Conservation (phyloP, 2,113 vertebrate genomes). For the Tachycineta bicolor region DNA sequence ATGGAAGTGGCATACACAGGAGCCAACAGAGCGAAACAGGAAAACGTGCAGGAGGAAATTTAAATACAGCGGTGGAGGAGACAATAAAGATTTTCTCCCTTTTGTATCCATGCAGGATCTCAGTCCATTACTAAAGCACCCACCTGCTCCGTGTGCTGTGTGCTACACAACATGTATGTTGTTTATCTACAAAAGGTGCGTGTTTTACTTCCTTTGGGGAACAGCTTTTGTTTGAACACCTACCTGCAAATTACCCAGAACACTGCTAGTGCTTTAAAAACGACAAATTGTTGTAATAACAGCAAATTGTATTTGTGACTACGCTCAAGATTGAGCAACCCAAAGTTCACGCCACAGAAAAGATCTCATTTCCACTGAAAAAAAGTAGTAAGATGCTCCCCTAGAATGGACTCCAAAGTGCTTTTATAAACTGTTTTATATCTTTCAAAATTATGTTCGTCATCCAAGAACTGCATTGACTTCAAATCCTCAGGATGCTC, state of each 20-base stretch:
- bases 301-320: conserved; percentile 5
- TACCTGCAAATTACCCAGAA: conserved; percentile 22
- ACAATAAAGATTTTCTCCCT: background rate
- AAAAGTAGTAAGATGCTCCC: background rate
- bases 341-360: background rate
- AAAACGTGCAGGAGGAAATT: background rate
- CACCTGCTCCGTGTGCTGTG: background rate
- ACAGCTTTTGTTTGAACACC: background rate
- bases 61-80: background rate
- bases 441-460: conserved; percentile 1
- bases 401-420: background rate
- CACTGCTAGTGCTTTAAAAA: background rate
- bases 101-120: background rate
- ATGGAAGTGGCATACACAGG: background rate
- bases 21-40: background rate
- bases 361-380: conserved; percentile 7
- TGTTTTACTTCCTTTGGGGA: background rate
- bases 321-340: background rate
- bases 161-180: background rate
- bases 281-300: conserved; percentile 30
- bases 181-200: background rate
- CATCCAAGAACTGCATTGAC: background rate
- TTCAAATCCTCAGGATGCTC: conserved; percentile 18
- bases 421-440: background rate
- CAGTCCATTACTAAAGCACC: too few species aligned